These are phyloP conservation scores for Chamaea fasciata DNA, from an alignment of 2,113 vertebrate species.

Conservation along the genomic window DNA sequence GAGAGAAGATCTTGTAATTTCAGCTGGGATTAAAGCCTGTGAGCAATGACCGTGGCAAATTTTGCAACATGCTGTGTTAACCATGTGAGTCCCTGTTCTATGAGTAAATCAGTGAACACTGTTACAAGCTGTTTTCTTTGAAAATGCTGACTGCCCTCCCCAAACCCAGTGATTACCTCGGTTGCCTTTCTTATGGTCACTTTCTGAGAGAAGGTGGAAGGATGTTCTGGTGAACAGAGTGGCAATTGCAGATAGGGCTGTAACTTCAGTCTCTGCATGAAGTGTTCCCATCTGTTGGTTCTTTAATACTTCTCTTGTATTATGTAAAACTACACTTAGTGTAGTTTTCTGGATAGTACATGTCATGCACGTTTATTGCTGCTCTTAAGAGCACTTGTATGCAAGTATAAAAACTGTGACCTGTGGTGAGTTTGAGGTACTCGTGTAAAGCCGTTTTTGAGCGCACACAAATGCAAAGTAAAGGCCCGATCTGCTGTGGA, in stretches of 20 bases:
- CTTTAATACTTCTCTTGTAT: not conserved
- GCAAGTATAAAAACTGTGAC: not conserved
- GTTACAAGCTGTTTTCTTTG: not conserved
- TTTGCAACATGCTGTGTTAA: not conserved
- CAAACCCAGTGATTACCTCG: not conserved
- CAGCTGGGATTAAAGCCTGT: not conserved
- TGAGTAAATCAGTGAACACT: not conserved
- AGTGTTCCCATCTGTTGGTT: not conserved
- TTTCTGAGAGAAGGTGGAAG: not conserved
- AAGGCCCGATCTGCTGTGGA: not conserved
- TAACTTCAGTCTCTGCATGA: not conserved
- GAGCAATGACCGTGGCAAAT: not conserved
- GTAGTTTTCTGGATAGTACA: not conserved
- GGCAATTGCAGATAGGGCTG: not conserved
- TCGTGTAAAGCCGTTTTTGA: not conserved
- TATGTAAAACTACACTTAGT: not conserved
- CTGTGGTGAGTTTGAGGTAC: not conserved
- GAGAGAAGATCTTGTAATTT: not conserved
- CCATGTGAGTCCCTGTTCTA: not conserved
- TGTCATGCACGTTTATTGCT: not conserved
- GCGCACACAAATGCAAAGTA: not conserved
- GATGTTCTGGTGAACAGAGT: not conserved
- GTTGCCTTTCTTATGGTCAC: not conserved
- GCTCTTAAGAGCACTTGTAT: not conserved
- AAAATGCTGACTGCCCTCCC: not conserved